These are phyloP conservation scores for Drusus annulatus DNA, from an alignment of 1,140 invertebrate genomes.

Conservation along the genomic window DNA sequence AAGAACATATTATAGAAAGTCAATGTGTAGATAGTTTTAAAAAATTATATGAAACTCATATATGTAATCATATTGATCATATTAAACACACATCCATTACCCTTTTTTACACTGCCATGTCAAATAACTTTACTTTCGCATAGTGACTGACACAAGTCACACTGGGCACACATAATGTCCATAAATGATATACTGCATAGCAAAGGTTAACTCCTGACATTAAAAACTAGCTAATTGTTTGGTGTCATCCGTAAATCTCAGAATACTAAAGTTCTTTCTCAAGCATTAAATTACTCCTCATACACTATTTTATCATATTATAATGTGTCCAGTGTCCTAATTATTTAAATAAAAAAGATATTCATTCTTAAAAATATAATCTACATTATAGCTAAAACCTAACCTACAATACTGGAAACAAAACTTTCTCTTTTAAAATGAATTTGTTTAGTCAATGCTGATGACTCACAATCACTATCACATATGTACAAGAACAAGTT, in stretches of 20 bases:
- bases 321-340: background rate
- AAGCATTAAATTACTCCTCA: background rate
- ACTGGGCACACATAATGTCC: background rate
- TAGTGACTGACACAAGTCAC: too few relatives aligned
- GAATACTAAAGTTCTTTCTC: too few relatives aligned
- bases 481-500: slow-evolving; percentile 42
- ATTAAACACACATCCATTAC: too few relatives aligned
- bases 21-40: too few relatives aligned
- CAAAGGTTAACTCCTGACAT: too few relatives aligned
- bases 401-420: slow-evolving; percentile 24
- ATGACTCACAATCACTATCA: slow-evolving; percentile 33
- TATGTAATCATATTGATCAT: too few relatives aligned
- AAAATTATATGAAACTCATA: background rate
- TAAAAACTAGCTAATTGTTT: too few relatives aligned
- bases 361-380: slow-evolving; percentile 40
- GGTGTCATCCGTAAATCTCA: too few relatives aligned
- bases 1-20: too few relatives aligned
- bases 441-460: slow-evolving; percentile 19
- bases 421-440: slow-evolving; percentile 16
- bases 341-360: slow-evolving; percentile 36
- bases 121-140: too few relatives aligned
- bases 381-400: slow-evolving; percentile 31
- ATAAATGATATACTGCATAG: background rate
- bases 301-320: background rate
- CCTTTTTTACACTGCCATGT: background rate